These are phyloP conservation scores for Urocynchramus pylzowi DNA, from an alignment of 2,113 vertebrate genomes.

Conservation along the genomic window DNA sequence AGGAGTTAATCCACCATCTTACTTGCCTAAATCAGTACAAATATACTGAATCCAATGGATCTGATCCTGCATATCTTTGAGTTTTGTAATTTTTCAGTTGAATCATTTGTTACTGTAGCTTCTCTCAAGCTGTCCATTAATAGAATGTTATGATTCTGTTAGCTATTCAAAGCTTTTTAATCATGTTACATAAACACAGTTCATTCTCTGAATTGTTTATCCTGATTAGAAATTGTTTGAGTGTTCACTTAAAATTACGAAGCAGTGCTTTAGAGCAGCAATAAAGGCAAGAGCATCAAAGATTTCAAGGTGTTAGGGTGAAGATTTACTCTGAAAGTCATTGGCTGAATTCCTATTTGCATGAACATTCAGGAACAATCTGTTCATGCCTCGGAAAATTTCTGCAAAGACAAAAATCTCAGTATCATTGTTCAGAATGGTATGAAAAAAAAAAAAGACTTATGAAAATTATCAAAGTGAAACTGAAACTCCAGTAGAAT, in stretches of 20 bases:
- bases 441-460: background rate
- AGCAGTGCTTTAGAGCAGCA: background rate
- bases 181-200: conserved; percentile 21
- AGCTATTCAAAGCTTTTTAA: conserved; percentile 25
- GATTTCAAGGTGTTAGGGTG: background rate
- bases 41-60: background rate
- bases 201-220: conserved; percentile 4
- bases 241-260: background rate
- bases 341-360: background rate
- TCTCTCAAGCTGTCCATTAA: background rate
- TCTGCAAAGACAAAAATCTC: background rate
- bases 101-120: background rate
- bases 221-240: conserved; percentile 21
- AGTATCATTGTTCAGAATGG: background rate
- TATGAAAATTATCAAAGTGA: background rate
- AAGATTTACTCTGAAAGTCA: background rate
- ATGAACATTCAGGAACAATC: background rate
- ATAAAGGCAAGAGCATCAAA: background rate
- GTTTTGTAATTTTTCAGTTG: background rate
- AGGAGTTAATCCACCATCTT: background rate
- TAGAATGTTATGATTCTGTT: background rate
- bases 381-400: background rate
- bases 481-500: background rate
- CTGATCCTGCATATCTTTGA: background rate
- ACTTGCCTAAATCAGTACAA: background rate